These are phyloP conservation scores for Eulithis testata DNA, from an alignment of 2,888 invertebrate species.

Conservation along the genomic window DNA sequence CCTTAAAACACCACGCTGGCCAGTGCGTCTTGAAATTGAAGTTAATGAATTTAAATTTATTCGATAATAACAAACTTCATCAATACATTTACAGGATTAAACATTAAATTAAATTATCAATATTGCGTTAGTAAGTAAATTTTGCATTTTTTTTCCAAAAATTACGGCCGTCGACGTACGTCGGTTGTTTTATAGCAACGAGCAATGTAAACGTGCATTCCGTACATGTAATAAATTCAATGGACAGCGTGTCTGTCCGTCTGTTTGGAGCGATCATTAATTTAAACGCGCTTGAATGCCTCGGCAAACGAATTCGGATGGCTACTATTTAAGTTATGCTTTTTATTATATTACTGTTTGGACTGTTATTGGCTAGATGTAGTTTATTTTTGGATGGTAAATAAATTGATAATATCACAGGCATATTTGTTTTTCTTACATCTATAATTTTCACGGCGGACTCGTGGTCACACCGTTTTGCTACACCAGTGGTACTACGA, in stretches of 20 bases:
- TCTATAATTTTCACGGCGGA: no score
- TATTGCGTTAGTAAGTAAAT: no score
- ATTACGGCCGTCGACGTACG: neutral
- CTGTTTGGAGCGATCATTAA: conserved; percentile 32
- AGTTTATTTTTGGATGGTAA: conserved; percentile 19
- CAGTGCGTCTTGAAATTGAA: no score
- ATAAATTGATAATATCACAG: neutral
- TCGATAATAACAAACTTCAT: no score
- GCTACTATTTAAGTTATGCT: conserved; percentile 22
- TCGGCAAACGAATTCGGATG: conserved; percentile 27
- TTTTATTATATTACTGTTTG: conserved; percentile 22
- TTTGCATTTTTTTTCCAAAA: no score
- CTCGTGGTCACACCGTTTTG: no score
- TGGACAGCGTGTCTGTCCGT: conserved; percentile 27
- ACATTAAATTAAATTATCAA: no score
- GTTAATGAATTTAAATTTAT: no score
- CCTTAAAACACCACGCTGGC: no score
- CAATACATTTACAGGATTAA: no score
- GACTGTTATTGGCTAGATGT: conserved; percentile 18
- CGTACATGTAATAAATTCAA: conserved; percentile 33
- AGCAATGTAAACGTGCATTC: conserved; percentile 9
- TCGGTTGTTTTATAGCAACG: neutral
- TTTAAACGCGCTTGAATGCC: conserved; percentile 32
- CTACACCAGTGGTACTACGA: no score
- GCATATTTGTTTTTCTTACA: neutral